Percentiles rank a stretch among this genome's conserved stretches.
Evolutionary conservation across 2,797 vertebrate species (phyloP).

Genomic region (Esox lucius): DNA sequence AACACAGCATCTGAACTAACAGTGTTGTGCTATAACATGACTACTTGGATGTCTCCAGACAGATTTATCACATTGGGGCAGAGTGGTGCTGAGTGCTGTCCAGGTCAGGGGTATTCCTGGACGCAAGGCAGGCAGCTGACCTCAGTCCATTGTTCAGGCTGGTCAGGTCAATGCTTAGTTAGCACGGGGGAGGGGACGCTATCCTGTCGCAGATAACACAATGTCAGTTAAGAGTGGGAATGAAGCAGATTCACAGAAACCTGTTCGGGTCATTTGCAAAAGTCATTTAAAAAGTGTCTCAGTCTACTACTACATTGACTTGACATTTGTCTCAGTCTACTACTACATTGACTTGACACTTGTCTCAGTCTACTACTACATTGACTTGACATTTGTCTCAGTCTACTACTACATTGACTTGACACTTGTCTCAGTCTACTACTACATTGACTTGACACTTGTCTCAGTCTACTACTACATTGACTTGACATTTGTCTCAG

Average conservation of each 20-base stretch:
- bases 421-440: no score
- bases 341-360: no score
- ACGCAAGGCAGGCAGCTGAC: slow-evolving; percentile 23
- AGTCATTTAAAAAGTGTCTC: no score
- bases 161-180: neutral
- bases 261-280: neutral
- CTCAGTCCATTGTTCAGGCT: slow-evolving; percentile 27
- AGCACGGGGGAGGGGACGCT: neutral
- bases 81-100: neutral
- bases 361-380: no score
- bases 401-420: no score
- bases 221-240: neutral
- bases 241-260: neutral
- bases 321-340: no score
- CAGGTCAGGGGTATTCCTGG: slow-evolving; percentile 14
- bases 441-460: no score
- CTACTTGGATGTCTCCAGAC: neutral
- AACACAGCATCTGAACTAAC: neutral
- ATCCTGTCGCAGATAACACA: neutral
- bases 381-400: no score
- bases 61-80: neutral
- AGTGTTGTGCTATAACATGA: neutral
- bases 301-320: neutral
- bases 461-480: no score
- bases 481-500: no score